Evolutionary conservation across 2,797 vertebrate species (phyloP).

Genomic region (Ptychadena robeensis): DNA sequence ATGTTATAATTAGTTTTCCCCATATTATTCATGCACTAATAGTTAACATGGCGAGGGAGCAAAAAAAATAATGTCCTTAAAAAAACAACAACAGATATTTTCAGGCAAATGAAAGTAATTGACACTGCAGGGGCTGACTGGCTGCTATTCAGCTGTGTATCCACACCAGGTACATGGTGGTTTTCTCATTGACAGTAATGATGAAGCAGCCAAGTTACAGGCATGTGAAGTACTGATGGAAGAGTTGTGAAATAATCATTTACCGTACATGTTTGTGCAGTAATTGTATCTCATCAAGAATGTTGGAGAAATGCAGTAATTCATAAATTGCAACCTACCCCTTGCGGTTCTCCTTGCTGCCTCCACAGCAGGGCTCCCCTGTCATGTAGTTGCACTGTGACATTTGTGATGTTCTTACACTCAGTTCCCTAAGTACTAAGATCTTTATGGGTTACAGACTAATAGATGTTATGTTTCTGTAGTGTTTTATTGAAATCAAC

Average conservation of each 20-base stretch:
- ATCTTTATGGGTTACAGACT: not conserved
- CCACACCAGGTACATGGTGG: constrained; percentile 59
- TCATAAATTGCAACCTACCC: constrained; percentile 61
- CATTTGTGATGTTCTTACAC: constrained; percentile 9
- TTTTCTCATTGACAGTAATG: constrained; percentile 58
- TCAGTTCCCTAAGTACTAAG: not conserved
- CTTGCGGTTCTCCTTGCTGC: constrained; percentile 43
- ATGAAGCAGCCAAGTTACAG: constrained; percentile 40
- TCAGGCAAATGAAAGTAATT: constrained; percentile 62
- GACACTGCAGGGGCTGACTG: constrained; percentile 58
- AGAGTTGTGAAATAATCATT: constrained; percentile 55
- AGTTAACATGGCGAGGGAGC: constrained; percentile 38
- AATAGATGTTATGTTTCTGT: no score
- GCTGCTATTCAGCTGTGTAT: constrained; percentile 57
- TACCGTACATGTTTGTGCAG: constrained; percentile 54
- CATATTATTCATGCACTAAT: constrained; percentile 35
- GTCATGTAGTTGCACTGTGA: not conserved
- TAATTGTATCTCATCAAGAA: constrained; percentile 62
- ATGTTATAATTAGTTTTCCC: constrained; percentile 36
- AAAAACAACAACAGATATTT: constrained; percentile 49
- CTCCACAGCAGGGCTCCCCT: constrained; percentile 49
- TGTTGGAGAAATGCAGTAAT: constrained; percentile 61
- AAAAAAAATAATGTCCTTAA: constrained; percentile 46
- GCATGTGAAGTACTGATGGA: constrained; percentile 52
- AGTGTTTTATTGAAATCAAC: no score